Base-by-base conservation (phyloP, 2,797 vertebrate species). In the Buceros bicornis region DNA sequence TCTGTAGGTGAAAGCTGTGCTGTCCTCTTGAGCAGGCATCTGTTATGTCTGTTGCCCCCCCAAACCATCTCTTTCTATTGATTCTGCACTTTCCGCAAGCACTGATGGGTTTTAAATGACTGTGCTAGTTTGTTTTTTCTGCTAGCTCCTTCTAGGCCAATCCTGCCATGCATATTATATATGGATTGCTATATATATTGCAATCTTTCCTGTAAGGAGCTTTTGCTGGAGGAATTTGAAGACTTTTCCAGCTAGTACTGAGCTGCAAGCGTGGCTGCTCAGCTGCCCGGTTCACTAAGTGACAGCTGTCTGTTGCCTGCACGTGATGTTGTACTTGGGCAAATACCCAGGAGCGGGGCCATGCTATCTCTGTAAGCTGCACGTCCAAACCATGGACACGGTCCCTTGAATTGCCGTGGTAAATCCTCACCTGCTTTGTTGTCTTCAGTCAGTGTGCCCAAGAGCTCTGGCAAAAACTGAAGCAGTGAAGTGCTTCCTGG, bases 381-480 rank as follows among this genome's bases (percentile, higher is more conserved):
- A 42, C 25, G 6, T 65, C 24, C 56, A 69, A n/a, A 54, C 56
- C 25, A 2, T 5, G 45, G 42, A 17, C 61, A 24, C 15, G 9
- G 12, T 35, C 16, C 72, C 50, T 3, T 1, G n/a, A 53, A 31
- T 3, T 53, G 79, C 58, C 62, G 31, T 47, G 45, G 6, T 37
- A 21, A 70, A 43, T 60, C 16, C 81, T 78, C 93, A 98, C 98
- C 98, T 96, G 97, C 72, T 56, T 96, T 96, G 50, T 45, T 82
- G 5, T 89, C 67, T 2, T 82, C 95, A 11, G 28, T 6, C 61
- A 87, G 62, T 1, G 88, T 76, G 3, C 74, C 80, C 37, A 94
- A 17, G 31, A 70, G 51, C 61, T 91, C 85, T 20, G 48, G 92
- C 69, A 97, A 87, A 15, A 77, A 16, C 84, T 93, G 97, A 37